A percentile compares a stretch with the other conserved stretches of the same genome.
phyloP scores from a whole-genome alignment of 2,113 vertebrate genomes.

The Nettapus auritus region DNA sequence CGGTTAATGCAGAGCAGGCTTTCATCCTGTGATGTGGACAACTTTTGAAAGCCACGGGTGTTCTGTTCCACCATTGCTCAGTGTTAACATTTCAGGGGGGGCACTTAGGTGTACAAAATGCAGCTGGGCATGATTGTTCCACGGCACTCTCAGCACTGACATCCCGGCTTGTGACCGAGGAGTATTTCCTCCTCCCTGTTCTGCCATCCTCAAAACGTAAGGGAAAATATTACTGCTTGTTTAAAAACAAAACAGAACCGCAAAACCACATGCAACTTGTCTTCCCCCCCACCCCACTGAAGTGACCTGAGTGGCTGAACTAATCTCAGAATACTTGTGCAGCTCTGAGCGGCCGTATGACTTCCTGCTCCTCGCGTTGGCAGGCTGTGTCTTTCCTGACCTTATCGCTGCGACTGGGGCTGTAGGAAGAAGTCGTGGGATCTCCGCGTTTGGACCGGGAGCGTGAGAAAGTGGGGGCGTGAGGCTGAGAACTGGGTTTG shows the following conservation, averaged over 20 bases:
- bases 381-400: background rate
- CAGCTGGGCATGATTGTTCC: background rate
- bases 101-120: background rate
- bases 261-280: too few relatives aligned
- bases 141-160: background rate
- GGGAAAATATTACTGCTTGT: conserved; percentile 1
- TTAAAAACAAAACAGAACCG: too few relatives aligned
- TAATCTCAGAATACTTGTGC: conserved; percentile 23
- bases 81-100: background rate
- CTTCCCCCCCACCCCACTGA: too few relatives aligned
- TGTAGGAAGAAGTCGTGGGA: background rate
- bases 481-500: background rate
- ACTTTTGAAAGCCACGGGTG: background rate
- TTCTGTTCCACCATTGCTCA: background rate
- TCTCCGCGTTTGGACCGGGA: background rate
- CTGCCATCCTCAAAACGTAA: background rate
- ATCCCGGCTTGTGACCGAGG: background rate
- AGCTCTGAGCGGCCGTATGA: background rate
- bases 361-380: conserved; percentile 9
- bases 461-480: background rate
- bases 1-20: background rate
- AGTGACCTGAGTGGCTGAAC: background rate
- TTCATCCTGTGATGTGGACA: background rate
- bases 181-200: background rate
- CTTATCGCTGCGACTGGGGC: background rate